Evolutionary conservation across 2,797 vertebrate species (phyloP), one percentile per base, ranked within the genome.

Genomic region (Spinibarbus caldwelli): DNA sequence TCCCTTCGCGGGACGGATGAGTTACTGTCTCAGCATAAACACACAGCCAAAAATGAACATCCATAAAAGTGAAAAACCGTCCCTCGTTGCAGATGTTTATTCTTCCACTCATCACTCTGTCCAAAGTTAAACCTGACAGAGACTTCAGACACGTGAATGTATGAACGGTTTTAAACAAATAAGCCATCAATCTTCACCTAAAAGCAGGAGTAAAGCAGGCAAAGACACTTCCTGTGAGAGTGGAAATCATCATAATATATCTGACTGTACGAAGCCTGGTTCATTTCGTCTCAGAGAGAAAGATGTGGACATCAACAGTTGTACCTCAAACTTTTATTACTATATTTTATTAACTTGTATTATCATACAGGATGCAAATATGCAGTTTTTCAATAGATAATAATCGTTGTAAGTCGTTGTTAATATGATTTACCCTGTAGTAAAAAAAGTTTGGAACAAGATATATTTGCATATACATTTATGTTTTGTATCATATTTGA

Each of bases 41-140:
- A 62, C 49, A 29, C 9, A 29, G 64, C 15, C 45, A 67, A 78
- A 83, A 15, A 12, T 47, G 36, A 36, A 52, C 59, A 12, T 68
- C 72, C 57, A 86, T 87, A 84, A 89, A 86, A 84, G 78, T n/a
- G n/a, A n/a, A n/a, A n/a, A n/a, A n/a, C n/a, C n/a, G n/a, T n/a
- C n/a, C n/a, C n/a, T n/a, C n/a, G n/a, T 86, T 52, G 79, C 70
- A 45, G 29, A 34, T 47, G 57, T 82, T 86, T 86, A 85, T 45
- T 76, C n/a, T 71, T 52, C 23, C 41, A 6, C 72, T 82, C 80
- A 83, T 83, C 82, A 64, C 47, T 26, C 76, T 85, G 84, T 89
- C 86, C 73, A 70, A 21, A 82, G 73, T 88, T 87, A 83, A 77
- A 83, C 57, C 87, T 75, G 82, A 83, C 89, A 86, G 84, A 86